Percentiles rank a stretch among this genome's conserved stretches.
phyloP scores from a whole-genome alignment of 2,888 invertebrate genomes.

The Metacarcinus magister region DNA sequence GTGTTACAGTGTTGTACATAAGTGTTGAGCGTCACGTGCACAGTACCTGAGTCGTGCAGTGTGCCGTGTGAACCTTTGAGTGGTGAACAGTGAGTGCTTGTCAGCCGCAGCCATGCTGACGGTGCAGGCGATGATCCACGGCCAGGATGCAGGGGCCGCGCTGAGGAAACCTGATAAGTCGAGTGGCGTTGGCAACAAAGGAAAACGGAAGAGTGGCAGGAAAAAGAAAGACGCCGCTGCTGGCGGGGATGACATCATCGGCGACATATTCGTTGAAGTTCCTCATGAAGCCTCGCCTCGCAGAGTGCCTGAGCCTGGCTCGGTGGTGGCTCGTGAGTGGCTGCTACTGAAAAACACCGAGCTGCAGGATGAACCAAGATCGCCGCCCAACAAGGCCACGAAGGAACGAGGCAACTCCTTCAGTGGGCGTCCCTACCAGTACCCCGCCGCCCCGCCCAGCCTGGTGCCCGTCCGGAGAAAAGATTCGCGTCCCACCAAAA shows the following conservation, averaged over 20 bases:
- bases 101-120: constrained; percentile 63
- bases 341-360: constrained; percentile 73
- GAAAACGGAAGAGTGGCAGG: constrained; percentile 54
- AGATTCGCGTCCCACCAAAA: constrained; percentile 61
- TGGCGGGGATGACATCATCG: constrained; percentile 71
- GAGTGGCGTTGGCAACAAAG: constrained; percentile 52
- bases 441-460: constrained; percentile 60
- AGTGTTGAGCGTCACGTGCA: constrained; percentile 26
- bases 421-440: constrained; percentile 13
- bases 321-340: constrained; percentile 73
- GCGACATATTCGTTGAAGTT: constrained; percentile 70
- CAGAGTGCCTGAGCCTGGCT: constrained; percentile 43
- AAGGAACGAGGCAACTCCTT: constrained; percentile 50
- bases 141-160: constrained; percentile 64
- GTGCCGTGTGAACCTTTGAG: background rate
- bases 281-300: constrained; percentile 17
- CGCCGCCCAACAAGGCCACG: background rate
- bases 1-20: constrained; percentile 9
- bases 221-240: constrained; percentile 74
- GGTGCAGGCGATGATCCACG: constrained; percentile 75
- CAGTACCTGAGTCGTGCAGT: background rate
- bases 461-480: constrained; percentile 69
- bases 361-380: constrained; percentile 37
- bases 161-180: constrained; percentile 72
- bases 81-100: background rate